Evolutionary conservation across 2,888 invertebrate genomes (phyloP).

Genomic region (Cremastobaeus sp.): DNA sequence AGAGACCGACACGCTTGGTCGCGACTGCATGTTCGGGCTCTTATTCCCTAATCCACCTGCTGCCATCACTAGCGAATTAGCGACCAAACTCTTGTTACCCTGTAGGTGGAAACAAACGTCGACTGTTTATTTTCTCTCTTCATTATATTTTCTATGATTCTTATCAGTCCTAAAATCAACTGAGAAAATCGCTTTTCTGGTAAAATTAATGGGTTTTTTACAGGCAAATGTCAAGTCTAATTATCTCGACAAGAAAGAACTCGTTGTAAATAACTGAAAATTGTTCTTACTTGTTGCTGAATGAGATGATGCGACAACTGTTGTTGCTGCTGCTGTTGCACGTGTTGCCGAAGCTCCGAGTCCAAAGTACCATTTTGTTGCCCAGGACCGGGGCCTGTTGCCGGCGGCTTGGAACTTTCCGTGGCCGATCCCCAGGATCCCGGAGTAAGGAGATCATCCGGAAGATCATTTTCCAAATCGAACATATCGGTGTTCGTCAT

Average conservation of each 20-base stretch:
- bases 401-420: conserved; percentile 87
- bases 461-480: conserved; percentile 94
- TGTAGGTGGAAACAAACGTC: conserved; percentile 77
- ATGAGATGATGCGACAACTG: conserved; percentile 78
- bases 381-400: conserved; percentile 90
- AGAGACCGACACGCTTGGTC: conserved; percentile 89
- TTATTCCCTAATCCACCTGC: conserved; percentile 89
- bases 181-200: no score
- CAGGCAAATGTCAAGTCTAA: neutral
- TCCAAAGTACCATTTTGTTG: conserved; percentile 87
- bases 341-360: conserved; percentile 79
- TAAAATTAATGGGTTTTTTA: no score
- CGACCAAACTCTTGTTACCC: conserved; percentile 86
- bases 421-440: conserved; percentile 84
- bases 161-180: no score
- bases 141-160: no score
- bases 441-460: conserved; percentile 91
- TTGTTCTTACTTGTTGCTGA: conserved; percentile 70
- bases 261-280: neutral
- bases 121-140: no score
- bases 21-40: conserved; percentile 91
- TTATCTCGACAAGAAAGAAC: neutral
- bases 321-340: conserved; percentile 82
- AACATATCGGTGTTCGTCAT: conserved; percentile 91
- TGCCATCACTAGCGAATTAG: conserved; percentile 85